Evolutionary conservation across 1,140 invertebrate genomes (phyloP), one percentile per base, ranked within the genome.

Genomic region (Drosophila pachea): DNA sequence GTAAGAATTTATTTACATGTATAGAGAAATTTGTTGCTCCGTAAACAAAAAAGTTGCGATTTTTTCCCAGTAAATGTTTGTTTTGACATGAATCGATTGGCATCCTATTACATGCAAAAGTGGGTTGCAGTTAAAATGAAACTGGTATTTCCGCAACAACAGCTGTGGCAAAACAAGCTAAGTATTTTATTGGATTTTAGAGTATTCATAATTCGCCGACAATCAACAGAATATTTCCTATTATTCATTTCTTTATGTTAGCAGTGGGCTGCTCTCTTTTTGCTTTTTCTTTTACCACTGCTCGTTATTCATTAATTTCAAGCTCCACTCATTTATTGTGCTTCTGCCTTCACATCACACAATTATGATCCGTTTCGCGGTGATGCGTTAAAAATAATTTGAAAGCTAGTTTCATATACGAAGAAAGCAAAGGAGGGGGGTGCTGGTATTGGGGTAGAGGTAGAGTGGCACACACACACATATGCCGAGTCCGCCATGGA

Each of bases 311-410:
- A 79, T 77, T 75, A 76, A 67, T 76, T 74, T 78, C 63, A 55
- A 61, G 62, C 71, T 74, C 73, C 66, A 63, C 75, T 60, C 54
- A 65, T 65, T 58, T 65, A 48, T 53, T 35, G 31, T 66, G 59
- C 54, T 58, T 38, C 61, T 62, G 35, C 43, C 31, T 67, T 22
- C 63, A 74, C 68, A 52, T 56, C 61, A 53, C 81, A 79, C 86
- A 84, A 86, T 86, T 86, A 84, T 60, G 63, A 79, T 60, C 69
- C 68, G 63, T 64, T 81, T 77, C 49, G 65, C 74, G 77, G 73
- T 73, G 73, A 81, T 74, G 81, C 81, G 76, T 84, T 86, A 50
- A 81, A 86, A 81, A 86, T 76, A 42, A 79, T 86, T 74, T 70
- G 62, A 86, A 74, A 76, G 64, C 64, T 50, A 55, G 42, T 48